These are phyloP conservation scores for Gavialis gangeticus DNA, from an alignment of 2,113 vertebrate species.

Conservation along the genomic window DNA sequence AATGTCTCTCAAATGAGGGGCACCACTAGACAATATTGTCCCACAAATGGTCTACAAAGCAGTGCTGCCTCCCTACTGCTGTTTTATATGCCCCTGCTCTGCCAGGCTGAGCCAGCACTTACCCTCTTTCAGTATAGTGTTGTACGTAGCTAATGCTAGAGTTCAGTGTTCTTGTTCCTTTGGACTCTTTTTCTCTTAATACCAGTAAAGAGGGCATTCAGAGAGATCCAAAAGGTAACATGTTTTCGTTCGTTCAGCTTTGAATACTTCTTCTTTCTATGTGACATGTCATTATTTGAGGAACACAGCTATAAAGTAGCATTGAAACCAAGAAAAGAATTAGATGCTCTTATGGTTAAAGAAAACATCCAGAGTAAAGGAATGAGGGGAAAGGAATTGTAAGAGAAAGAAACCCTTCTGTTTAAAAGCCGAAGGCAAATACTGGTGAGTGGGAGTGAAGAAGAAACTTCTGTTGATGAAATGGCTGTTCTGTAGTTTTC, in stretches of 20 bases:
- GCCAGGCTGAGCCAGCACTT: too few species aligned
- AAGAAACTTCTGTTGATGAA: too few species aligned
- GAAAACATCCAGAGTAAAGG: fast-evolving
- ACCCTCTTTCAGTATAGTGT: background rate
- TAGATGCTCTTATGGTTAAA: background rate
- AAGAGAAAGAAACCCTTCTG: background rate
- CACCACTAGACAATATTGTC: background rate
- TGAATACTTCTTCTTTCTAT: background rate
- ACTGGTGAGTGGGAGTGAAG: too few species aligned
- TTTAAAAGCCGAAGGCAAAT: background rate
- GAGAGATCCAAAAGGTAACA: fast-evolving
- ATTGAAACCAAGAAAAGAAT: fast-evolving
- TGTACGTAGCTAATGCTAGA: background rate
- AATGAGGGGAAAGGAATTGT: background rate
- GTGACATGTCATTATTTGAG: fast-evolving
- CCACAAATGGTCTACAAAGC: background rate
- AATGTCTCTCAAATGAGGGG: background rate
- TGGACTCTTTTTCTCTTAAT: background rate
- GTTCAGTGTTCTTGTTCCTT: background rate
- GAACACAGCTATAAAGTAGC: background rate
- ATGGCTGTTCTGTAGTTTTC: background rate
- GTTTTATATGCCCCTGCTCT: background rate
- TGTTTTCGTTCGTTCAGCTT: background rate
- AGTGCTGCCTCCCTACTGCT: background rate
- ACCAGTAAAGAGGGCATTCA: background rate